Conservation (phyloP, 2,888 invertebrate species). For the Druceiella hillmani region DNA sequence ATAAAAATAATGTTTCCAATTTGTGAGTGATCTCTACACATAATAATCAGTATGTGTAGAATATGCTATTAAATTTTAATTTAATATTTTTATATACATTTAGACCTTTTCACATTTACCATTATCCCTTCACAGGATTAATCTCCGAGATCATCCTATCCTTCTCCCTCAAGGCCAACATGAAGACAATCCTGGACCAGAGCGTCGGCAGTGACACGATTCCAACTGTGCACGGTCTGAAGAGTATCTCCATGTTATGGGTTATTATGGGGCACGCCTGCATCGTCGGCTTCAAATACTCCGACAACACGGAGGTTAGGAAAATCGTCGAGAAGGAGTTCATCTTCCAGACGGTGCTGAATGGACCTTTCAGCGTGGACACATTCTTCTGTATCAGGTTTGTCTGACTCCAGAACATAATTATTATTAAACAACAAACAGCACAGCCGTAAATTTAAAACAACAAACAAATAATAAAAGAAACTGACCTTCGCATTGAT, state of each 20-base stretch:
- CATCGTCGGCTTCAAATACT: slow-evolving; percentile 77
- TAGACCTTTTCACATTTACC: too few species aligned
- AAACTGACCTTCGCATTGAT: too few species aligned
- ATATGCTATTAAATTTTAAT: too few species aligned
- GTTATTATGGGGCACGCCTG: slow-evolving; percentile 70
- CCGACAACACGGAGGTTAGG: slow-evolving; percentile 73
- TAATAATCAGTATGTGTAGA: too few species aligned
- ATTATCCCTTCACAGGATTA: slow-evolving; percentile 49
- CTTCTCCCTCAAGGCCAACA: slow-evolving; percentile 71
- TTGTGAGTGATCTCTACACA: too few species aligned
- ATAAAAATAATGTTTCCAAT: too few species aligned
- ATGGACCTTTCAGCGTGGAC: slow-evolving; percentile 76
- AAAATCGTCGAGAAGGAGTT: slow-evolving; percentile 70
- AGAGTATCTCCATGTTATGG: slow-evolving; percentile 65
- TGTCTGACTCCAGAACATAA: too few species aligned
- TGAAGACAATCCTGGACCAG: slow-evolving; percentile 75
- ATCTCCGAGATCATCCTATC: slow-evolving; percentile 67
- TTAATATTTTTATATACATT: too few species aligned
- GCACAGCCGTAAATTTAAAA: too few species aligned
- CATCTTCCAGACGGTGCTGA: slow-evolving; percentile 73
- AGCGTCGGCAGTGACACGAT: slow-evolving; percentile 76
- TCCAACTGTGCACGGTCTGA: slow-evolving; percentile 65
- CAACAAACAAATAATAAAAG: too few species aligned
- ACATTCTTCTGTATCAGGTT: slow-evolving; percentile 75
- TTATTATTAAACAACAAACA: too few species aligned